A percentile compares a stretch with the other conserved stretches of the same genome.
phyloP scores from a whole-genome alignment of 2,113 vertebrate species.

The Vidua chalybeata region DNA sequence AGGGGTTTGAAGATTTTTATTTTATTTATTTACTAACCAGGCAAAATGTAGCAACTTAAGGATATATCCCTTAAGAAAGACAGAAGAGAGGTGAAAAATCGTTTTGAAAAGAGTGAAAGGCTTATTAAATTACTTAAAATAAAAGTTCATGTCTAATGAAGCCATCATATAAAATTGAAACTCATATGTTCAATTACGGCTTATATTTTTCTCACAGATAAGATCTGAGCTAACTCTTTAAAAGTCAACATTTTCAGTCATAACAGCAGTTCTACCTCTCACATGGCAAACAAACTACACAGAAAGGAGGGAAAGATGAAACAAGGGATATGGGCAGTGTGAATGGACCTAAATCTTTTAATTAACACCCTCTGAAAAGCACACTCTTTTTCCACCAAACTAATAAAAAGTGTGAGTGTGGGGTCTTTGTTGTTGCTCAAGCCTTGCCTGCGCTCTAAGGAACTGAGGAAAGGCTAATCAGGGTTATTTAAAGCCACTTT shows the following conservation, averaged over 20 bases:
- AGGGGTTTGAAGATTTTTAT: not conserved
- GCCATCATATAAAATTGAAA: slow-evolving; percentile 50
- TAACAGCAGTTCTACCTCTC: slow-evolving; percentile 77
- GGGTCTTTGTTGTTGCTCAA: slow-evolving; percentile 81
- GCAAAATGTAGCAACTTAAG: not conserved
- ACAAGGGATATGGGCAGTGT: slow-evolving; percentile 72
- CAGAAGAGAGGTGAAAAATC: not conserved
- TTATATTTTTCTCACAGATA: slow-evolving; percentile 74
- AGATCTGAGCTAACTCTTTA: slow-evolving; percentile 24
- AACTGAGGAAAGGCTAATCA: slow-evolving; percentile 82
- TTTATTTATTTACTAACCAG: not conserved
- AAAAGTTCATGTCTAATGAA: slow-evolving; percentile 38
- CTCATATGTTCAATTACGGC: slow-evolving; percentile 85
- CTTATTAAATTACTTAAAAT: slow-evolving; percentile 17
- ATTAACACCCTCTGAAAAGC: slow-evolving; percentile 93
- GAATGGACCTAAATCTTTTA: slow-evolving; percentile 91
- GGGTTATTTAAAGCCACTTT: slow-evolving; percentile 85
- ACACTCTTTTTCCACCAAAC: slow-evolving; percentile 85
- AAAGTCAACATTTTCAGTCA: slow-evolving; percentile 87
- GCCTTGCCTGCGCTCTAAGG: slow-evolving; percentile 61
- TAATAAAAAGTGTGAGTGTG: slow-evolving; percentile 88
- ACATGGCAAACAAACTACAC: slow-evolving; percentile 67
- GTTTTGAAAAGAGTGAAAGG: not conserved
- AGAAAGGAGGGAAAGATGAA: slow-evolving; percentile 70
- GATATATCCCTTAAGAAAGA: not conserved